phyloP scores from a whole-genome alignment of 2,113 vertebrate species.

The Pelusios castaneus region DNA sequence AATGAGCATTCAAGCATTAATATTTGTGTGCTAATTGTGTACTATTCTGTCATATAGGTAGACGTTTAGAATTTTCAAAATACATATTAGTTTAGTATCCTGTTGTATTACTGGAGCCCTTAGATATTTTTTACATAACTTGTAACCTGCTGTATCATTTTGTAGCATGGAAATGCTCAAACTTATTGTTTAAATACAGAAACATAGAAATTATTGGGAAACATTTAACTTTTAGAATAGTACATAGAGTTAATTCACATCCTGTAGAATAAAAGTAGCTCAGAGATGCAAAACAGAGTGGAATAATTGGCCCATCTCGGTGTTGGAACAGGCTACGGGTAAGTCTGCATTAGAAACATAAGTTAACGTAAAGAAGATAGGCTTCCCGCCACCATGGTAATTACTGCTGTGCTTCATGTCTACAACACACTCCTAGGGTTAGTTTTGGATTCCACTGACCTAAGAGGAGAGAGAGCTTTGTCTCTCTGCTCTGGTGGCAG shows the following conservation, averaged over 20 bases:
- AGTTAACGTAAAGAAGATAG: too few relatives aligned
- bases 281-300: too few relatives aligned
- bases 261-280: background rate
- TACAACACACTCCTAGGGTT: too few relatives aligned
- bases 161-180: background rate
- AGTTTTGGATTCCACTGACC: too few relatives aligned
- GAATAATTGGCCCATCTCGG: background rate
- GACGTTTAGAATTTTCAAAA: background rate
- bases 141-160: background rate
- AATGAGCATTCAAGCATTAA: slow-evolving; percentile 16
- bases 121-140: background rate
- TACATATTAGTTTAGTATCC: background rate
- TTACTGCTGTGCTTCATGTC: too few relatives aligned
- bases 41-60: background rate
- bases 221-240: background rate
- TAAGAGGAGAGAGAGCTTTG: too few relatives aligned
- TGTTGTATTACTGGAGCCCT: background rate
- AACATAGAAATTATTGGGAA: background rate
- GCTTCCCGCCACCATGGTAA: too few relatives aligned
- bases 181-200: background rate
- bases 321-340: background rate
- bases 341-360: background rate
- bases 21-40: background rate
- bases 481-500: too few relatives aligned
- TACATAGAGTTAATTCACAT: background rate